phyloP scores from a whole-genome alignment of 2,888 invertebrate species.

The Drosophila kambysellisi region DNA sequence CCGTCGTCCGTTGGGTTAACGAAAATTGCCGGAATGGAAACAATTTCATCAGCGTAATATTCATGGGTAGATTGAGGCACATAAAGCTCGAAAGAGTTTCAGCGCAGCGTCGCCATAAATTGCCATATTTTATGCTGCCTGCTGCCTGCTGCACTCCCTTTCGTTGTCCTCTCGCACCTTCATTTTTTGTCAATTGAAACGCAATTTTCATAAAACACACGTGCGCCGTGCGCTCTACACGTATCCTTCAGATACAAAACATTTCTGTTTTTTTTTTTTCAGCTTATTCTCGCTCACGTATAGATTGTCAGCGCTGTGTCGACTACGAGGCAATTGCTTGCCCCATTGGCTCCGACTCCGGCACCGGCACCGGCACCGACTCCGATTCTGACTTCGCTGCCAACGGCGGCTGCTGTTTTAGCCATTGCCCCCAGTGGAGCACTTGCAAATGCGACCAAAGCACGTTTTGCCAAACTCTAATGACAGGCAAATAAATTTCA shows the following conservation, averaged over 20 bases:
- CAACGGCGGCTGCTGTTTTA: slow-evolving; percentile 18
- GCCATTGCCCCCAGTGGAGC: slow-evolving; percentile 71
- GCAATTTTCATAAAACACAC: slow-evolving; percentile 81
- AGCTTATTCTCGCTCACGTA: slow-evolving; percentile 44
- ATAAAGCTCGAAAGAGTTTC: slow-evolving; percentile 69
- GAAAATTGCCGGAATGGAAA: slow-evolving; percentile 77
- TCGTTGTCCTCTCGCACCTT: neutral
- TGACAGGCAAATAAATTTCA: slow-evolving; percentile 83
- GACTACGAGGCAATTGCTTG: slow-evolving; percentile 4
- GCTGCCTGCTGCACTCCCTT: slow-evolving; percentile 40
- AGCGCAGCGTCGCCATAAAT: slow-evolving; percentile 57
- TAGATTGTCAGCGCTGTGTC: slow-evolving; percentile 56
- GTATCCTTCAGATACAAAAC: slow-evolving; percentile 57
- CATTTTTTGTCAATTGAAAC: slow-evolving; percentile 75
- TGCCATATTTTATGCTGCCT: slow-evolving; percentile 80
- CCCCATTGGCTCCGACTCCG: neutral
- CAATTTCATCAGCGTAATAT: slow-evolving; percentile 75
- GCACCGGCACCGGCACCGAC: neutral
- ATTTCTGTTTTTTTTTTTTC: slow-evolving; percentile 25
- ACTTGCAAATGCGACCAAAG: slow-evolving; percentile 77
- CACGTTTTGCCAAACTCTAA: slow-evolving; percentile 80
- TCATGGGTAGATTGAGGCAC: slow-evolving; percentile 34
- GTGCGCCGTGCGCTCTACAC: slow-evolving; percentile 37
- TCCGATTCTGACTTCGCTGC: slow-evolving; percentile 11
- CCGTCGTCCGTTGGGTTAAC: slow-evolving; percentile 24